Evolutionary conservation across 2,113 vertebrate genomes (phyloP).

Genomic region (Cardinalis cardinalis): DNA sequence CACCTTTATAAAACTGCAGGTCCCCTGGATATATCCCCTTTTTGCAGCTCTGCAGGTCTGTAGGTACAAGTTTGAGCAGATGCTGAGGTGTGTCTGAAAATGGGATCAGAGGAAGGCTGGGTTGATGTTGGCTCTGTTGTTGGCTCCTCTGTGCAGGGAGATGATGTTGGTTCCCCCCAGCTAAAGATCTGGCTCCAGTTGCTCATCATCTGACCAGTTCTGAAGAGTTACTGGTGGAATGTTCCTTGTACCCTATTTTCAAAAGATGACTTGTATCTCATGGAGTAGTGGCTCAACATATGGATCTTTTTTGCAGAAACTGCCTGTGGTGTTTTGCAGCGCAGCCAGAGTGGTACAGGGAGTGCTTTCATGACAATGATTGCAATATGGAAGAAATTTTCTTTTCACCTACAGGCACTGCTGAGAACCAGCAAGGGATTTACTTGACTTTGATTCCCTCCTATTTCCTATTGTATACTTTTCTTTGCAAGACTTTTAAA

Average conservation of each 20-base stretch:
- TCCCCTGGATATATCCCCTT: neutral
- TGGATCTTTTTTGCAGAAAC: constrained; percentile 15
- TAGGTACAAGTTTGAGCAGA: neutral
- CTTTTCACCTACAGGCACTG: constrained; percentile 49
- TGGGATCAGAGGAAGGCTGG: fast-evolving
- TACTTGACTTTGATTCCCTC: constrained; percentile 42
- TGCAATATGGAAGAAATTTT: constrained; percentile 56
- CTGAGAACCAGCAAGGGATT: constrained; percentile 19
- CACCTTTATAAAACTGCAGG: neutral
- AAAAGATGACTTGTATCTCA: neutral
- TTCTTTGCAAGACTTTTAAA: constrained; percentile 13
- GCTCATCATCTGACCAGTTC: neutral
- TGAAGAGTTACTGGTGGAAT: neutral
- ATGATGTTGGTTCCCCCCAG: neutral
- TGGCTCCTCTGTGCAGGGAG: neutral
- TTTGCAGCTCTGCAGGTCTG: neutral
- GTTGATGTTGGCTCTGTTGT: neutral
- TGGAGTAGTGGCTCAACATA: neutral
- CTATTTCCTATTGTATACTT: constrained; percentile 22
- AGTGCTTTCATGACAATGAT: neutral
- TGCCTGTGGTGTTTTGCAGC: constrained; percentile 6
- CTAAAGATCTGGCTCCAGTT: neutral
- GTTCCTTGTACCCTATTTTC: neutral
- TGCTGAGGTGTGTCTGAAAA: neutral
- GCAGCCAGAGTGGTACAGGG: neutral